These are phyloP conservation scores for Amphipyra berbera DNA, from an alignment of 2,888 invertebrate genomes.

Conservation along the genomic window DNA sequence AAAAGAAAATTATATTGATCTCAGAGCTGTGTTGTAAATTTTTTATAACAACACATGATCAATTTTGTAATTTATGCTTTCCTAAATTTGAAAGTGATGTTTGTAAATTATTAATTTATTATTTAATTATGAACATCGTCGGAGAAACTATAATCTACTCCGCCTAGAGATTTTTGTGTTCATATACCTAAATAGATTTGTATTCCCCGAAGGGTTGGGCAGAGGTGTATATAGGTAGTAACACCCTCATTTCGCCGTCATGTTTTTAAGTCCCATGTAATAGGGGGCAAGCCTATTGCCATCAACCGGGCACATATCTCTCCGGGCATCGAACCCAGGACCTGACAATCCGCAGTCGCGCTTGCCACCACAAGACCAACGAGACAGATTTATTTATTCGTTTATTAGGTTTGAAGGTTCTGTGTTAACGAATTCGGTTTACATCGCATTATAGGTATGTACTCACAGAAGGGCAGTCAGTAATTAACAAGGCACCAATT, in stretches of 20 bases:
- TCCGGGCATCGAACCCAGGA: too few relatives aligned
- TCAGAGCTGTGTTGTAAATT: not conserved
- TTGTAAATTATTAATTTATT: conserved; percentile 9
- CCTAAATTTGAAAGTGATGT: conserved; percentile 37
- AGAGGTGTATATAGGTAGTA: too few relatives aligned
- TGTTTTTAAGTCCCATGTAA: too few relatives aligned
- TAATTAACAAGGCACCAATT: conserved; percentile 20
- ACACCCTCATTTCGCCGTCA: too few relatives aligned
- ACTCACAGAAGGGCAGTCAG: conserved; percentile 32
- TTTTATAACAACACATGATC: conserved; percentile 22
- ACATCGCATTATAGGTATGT: conserved; percentile 40
- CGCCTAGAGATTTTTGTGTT: not conserved
- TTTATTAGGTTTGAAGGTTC: not conserved
- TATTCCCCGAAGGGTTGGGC: too few relatives aligned
- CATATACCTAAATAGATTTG: too few relatives aligned
- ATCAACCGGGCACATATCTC: too few relatives aligned
- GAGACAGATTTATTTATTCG: not conserved
- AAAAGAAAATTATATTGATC: conserved; percentile 44
- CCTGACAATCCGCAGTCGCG: too few relatives aligned
- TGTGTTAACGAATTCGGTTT: not conserved
- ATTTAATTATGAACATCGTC: not conserved
- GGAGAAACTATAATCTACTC: not conserved
- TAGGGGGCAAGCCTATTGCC: too few relatives aligned
- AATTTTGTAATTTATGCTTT: conserved; percentile 19
- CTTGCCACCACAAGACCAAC: too few relatives aligned